phyloP scores from a whole-genome alignment of 2,888 invertebrate species.

The Callinectes sapidus region DNA sequence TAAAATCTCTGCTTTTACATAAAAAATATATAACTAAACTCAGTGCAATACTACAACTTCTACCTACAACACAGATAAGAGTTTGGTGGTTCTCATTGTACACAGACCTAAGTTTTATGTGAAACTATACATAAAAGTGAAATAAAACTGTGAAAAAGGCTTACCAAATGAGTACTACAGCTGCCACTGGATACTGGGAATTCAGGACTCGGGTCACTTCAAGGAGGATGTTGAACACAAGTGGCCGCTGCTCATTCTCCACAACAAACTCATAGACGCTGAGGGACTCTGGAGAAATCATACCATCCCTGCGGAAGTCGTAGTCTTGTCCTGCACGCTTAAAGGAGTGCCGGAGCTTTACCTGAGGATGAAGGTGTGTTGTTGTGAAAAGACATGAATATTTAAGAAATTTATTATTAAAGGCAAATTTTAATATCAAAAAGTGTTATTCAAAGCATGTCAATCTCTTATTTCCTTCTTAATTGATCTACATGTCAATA shows the following conservation, averaged over 20 bases:
- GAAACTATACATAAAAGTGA: not conserved
- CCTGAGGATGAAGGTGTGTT: conserved; percentile 37
- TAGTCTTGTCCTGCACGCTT: conserved; percentile 47
- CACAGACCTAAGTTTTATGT: not conserved
- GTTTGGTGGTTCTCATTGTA: not conserved
- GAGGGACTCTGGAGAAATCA: conserved; percentile 53
- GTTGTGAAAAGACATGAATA: not conserved
- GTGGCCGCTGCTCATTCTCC: not conserved
- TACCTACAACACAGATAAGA: not conserved
- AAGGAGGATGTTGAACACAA: conserved; percentile 58
- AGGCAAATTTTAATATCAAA: not conserved
- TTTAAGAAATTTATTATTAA: not conserved
- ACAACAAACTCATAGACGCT: conserved; percentile 67
- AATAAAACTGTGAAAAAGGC: not conserved
- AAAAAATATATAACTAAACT: not conserved
- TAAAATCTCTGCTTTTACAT: not conserved
- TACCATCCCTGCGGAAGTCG: conserved; percentile 62
- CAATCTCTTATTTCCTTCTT: not conserved
- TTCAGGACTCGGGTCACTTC: conserved; percentile 51
- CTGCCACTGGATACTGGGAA: conserved; percentile 63
- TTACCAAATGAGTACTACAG: conserved; percentile 68
- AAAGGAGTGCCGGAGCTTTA: conserved; percentile 57
- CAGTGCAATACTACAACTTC: not conserved
- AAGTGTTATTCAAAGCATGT: not conserved
- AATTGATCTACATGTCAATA: not conserved